These are phyloP conservation scores for Temnothorax rugatulus DNA, from an alignment of 2,888 invertebrate species.

Conservation along the genomic window DNA sequence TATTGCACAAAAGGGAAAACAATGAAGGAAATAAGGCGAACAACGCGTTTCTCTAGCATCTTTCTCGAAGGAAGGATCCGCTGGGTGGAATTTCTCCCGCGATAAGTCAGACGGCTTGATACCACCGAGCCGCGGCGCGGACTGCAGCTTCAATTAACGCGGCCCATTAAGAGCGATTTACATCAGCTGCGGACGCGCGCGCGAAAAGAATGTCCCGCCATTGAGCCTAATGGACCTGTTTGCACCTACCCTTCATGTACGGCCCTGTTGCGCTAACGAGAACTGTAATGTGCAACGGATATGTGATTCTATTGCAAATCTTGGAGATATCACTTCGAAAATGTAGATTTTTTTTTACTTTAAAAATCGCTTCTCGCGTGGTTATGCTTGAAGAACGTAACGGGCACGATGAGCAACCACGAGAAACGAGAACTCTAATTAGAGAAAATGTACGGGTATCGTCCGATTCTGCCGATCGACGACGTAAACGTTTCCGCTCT, in stretches of 20 bases:
- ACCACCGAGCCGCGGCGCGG: conserved; percentile 60
- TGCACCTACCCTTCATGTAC: conserved; percentile 73
- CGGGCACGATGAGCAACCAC: neutral
- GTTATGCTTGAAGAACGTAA: neutral
- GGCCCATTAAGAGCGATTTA: conserved; percentile 77
- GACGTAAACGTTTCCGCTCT: neutral
- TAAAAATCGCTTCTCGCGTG: neutral
- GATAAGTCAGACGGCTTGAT: conserved; percentile 68
- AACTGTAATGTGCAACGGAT: conserved; percentile 1
- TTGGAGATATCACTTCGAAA: conserved; percentile 27
- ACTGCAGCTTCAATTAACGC: conserved; percentile 76
- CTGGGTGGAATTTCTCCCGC: conserved; percentile 70
- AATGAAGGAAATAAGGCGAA: neutral
- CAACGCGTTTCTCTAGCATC: conserved; percentile 48
- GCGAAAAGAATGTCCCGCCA: conserved; percentile 75
- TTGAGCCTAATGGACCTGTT: conserved; percentile 77
- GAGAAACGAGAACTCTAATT: neutral
- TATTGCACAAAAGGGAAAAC: neutral
- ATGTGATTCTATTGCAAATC: neutral
- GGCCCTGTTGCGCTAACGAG: conserved; percentile 70
- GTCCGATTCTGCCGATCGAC: neutral
- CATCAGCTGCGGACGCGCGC: conserved; percentile 68
- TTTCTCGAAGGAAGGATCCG: conserved; percentile 61
- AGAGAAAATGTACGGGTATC: neutral
- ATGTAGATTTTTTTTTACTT: neutral